Conservation (phyloP, 2,888 invertebrate species). For the Chesias legatella region DNA sequence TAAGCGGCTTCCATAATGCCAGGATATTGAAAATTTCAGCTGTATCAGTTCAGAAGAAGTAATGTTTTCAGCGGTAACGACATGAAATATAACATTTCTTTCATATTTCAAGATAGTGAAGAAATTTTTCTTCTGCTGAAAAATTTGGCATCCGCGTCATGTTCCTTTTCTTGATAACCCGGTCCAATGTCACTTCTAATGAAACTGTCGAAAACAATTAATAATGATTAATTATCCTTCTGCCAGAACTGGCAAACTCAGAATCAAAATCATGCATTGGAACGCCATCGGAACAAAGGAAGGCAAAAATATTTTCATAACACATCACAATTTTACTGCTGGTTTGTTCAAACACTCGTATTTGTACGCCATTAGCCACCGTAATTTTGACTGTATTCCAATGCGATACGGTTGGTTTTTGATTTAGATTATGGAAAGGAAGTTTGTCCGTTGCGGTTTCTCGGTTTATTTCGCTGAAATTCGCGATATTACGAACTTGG, state of each 20-base stretch:
- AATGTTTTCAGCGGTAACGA: too few species aligned
- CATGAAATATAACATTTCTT: too few species aligned
- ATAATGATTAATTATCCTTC: neutral
- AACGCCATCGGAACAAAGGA: conserved; percentile 18
- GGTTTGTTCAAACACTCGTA: conserved; percentile 19
- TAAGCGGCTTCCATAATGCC: too few species aligned
- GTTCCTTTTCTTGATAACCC: too few species aligned
- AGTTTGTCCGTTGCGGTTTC: conserved; percentile 20
- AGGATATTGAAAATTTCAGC: too few species aligned
- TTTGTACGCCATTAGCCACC: conserved; percentile 9
- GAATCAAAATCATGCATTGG: neutral
- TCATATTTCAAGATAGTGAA: too few species aligned
- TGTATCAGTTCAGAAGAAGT: too few species aligned
- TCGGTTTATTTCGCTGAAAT: conserved; percentile 13
- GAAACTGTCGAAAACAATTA: neutral
- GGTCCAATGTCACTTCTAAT: too few species aligned
- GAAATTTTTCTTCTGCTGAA: too few species aligned
- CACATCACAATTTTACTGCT: conserved; percentile 21
- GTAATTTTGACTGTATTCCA: conserved; percentile 5
- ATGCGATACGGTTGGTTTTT: conserved; percentile 12
- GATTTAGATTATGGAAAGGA: conserved; percentile 11
- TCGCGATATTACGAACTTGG: conserved; percentile 6
- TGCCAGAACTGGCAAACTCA: neutral
- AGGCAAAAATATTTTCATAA: conserved; percentile 23
- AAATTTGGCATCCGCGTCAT: too few species aligned